Base-by-base conservation (phyloP, 2,888 invertebrate species). In the Blastobasis adustella region DNA sequence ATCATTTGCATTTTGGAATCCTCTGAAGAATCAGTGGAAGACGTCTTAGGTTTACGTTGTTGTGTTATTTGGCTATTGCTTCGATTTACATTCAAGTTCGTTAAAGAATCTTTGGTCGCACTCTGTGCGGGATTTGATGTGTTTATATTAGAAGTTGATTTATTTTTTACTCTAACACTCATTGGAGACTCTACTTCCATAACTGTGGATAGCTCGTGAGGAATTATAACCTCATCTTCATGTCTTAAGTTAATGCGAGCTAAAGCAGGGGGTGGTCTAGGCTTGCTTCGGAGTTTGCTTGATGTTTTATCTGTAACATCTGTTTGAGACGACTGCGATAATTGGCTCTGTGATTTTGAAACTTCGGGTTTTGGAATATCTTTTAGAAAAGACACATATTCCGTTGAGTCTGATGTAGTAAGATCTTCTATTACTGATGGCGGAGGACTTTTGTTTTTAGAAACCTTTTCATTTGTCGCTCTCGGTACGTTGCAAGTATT, bases 121-220 rank as follows among this genome's bases (percentile, higher is more conserved):
- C 10, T 45, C 8, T 45, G 9, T 6, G 10, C 10, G 38, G 10
- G n/a, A 46, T 46, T 37, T 41, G 23, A 37, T 4, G 36, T 45
- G 8, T 36, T 61, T 47, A 73, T 67, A 42, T 66, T 64, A 10
- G 66, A 70, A 7, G 76, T 70, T 23, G 77, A 70, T 46, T 73
- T 71, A 50, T 62, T 79, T 69, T 79, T 82, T 23, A 82, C 57
- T 72, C 80, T 83, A 0, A 86, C 78, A 51, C 92, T 91, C 60
- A 89, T 90, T 0, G 92, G 92, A 0, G 93, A 93, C 59, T 93
- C 93, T 4, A 92, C 91, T 76, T 93, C 93, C 1, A 91, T 76
- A 45, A 93, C 93, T 2, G 93, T 93, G 6, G 93, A 93, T 45
- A 93, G 73, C 69, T 93, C 93, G 63, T 92, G 93, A 0, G 89